Evolutionary conservation across 1,140 invertebrate genomes (phyloP), one percentile per base, ranked within the genome.

Genomic region (Brachionus plicatilis): DNA sequence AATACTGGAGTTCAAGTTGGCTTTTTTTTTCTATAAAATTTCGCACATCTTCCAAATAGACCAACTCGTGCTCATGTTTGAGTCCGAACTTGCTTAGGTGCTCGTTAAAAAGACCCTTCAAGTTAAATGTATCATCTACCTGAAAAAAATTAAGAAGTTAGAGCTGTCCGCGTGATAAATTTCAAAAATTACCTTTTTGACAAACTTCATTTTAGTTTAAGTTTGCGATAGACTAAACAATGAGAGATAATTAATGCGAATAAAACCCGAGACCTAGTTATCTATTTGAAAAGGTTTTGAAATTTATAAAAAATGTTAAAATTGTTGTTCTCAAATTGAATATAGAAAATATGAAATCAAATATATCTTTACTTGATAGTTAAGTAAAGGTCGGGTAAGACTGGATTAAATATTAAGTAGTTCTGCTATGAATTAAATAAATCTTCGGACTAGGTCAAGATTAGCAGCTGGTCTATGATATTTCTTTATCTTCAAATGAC

Each of bases 1-100:
- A 60, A 47, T 82, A 82, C 24, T 82, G 79, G 17, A 68, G 37
- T 14, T 82, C 79, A 1, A 82, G 27, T 82, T 82, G 79, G 20
- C 79, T 45, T 41, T 82, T 82, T 82, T 82, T 82, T 68, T 82
- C 79, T 11, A 82, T 68, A 65, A 82, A 82, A 37, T 17, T 65
- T 3, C 53, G 56, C 33, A 82, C 79, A 82, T 82, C 79, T 9
- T 60, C 65, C 20, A 82, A 82, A 82, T 45, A 82, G n/a, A 27
- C 24, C 12, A 65, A 14, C 20, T 82, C 79, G 11, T 65, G 50
- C 0, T 82, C 79, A 7, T 82, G 60, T 65, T 82, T 82, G 7
- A 65, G 24, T 9, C 60, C 37, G 14, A 82, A 82, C n/a, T 68
- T 82, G 20, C 17, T 65, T 12, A 82, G n/a, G 20, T 82, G 79